phyloP scores from a whole-genome alignment of 2,797 vertebrate species.

The Cyprinodon diabolis region DNA sequence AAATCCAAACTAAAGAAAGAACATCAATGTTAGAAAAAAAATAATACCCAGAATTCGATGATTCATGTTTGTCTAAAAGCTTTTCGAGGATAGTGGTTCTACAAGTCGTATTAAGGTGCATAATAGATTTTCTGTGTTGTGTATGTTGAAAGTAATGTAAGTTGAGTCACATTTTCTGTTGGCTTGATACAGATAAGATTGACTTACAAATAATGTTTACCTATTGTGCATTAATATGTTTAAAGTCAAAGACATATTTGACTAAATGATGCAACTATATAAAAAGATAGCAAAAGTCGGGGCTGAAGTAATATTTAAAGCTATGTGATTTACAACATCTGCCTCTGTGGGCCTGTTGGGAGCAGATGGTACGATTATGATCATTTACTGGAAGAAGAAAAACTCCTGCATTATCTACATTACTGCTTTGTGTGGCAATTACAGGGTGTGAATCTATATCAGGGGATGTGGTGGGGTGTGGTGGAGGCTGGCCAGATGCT shows the following conservation, averaged over 20 bases:
- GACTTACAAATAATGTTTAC: slow-evolving; percentile 7
- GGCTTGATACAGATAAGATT: slow-evolving; percentile 31
- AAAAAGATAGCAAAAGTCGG: neutral
- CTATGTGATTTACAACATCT: neutral
- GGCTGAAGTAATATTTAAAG: neutral
- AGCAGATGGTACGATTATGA: neutral
- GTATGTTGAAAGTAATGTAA: slow-evolving; percentile 18
- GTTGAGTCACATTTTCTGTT: slow-evolving; percentile 28
- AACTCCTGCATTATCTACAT: slow-evolving; percentile 25
- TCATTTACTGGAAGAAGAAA: slow-evolving; percentile 1
- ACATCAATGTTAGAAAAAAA: neutral
- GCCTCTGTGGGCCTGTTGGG: neutral
- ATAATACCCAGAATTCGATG: neutral
- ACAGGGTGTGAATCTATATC: slow-evolving; percentile 22
- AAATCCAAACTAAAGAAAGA: neutral
- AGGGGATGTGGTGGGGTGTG: slow-evolving; percentile 21
- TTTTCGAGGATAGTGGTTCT: slow-evolving; percentile 1
- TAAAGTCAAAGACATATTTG: slow-evolving; percentile 6
- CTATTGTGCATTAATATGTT: neutral
- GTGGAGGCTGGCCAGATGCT: slow-evolving; percentile 30
- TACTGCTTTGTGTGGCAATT: slow-evolving; percentile 21
- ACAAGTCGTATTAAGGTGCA: slow-evolving; percentile 17
- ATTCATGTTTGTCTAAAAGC: slow-evolving; percentile 2
- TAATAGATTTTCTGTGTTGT: slow-evolving; percentile 8
- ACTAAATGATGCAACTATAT: neutral